phyloP scores from a whole-genome alignment of 2,888 invertebrate genomes.

The Calameuta idolon region DNA sequence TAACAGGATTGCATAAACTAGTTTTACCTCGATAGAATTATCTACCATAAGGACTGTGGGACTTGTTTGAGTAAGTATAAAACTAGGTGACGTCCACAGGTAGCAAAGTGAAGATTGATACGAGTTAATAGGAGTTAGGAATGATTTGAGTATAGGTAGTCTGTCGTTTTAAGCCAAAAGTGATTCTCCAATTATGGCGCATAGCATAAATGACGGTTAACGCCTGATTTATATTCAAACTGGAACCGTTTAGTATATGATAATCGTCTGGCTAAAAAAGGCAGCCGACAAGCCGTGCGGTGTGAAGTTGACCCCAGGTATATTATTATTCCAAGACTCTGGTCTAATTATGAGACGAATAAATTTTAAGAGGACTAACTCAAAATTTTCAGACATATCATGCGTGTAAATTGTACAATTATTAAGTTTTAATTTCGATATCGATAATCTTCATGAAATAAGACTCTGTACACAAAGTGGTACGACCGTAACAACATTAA shows the following conservation, averaged over 20 bases:
- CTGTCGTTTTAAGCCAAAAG: neutral
- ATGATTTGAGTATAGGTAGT: neutral
- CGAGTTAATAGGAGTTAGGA: neutral
- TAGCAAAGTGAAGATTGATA: neutral
- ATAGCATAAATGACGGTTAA: neutral
- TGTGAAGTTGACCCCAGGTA: constrained; percentile 4
- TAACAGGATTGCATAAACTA: neutral
- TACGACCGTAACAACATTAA: neutral
- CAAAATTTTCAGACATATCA: neutral
- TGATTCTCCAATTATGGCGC: neutral
- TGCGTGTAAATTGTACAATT: neutral
- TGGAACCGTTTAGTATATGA: constrained; percentile 7
- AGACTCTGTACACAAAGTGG: neutral
- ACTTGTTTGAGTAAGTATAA: neutral
- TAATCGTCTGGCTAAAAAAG: constrained; percentile 5
- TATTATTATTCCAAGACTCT: constrained; percentile 10
- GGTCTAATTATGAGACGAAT: neutral
- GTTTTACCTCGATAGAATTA: neutral
- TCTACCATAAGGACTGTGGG: neutral
- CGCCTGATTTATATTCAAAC: constrained; percentile 7
- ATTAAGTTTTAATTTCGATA: neutral
- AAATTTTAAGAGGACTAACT: neutral
- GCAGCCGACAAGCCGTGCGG: constrained; percentile 4
- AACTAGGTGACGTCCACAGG: neutral
- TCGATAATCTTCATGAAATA: neutral